Evolutionary conservation across 1,140 invertebrate species (phyloP).

Genomic region (Drosophila pseudoobscura): DNA sequence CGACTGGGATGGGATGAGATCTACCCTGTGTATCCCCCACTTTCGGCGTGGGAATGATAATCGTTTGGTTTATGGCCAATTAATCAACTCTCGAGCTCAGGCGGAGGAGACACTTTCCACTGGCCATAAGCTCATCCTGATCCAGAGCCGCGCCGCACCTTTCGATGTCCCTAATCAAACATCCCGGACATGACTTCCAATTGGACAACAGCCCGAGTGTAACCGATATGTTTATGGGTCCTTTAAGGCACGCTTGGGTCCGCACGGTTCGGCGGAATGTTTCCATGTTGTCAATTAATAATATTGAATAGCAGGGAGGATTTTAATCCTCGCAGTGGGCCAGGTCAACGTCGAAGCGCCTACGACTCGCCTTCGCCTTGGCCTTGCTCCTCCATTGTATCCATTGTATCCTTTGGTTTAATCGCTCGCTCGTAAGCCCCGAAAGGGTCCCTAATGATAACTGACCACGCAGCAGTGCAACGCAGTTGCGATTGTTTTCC

Average conservation of each 20-base stretch:
- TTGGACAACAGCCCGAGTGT: constrained; percentile 30
- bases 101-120: constrained; percentile 22
- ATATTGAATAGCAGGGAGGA: constrained; percentile 52
- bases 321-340: constrained; percentile 2
- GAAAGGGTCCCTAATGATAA: constrained; percentile 57
- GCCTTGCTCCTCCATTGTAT: constrained; percentile 25
- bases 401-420: constrained; percentile 9
- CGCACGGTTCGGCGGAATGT: constrained; percentile 10
- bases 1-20: not conserved
- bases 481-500: constrained; percentile 36
- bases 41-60: constrained; percentile 52
- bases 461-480: constrained; percentile 61
- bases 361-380: constrained; percentile 28
- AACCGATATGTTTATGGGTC: constrained; percentile 58
- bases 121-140: constrained; percentile 17
- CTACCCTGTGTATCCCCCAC: not conserved
- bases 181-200: constrained; percentile 44
- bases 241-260: constrained; percentile 8
- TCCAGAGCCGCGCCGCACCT: constrained; percentile 38
- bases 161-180: constrained; percentile 23
- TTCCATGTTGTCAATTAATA: constrained; percentile 67
- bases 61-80: constrained; percentile 68
- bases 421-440: constrained; percentile 51
- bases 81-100: constrained; percentile 53
- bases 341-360: constrained; percentile 40